phyloP scores from a whole-genome alignment of 2,113 vertebrate species.

The Limanda limanda region DNA sequence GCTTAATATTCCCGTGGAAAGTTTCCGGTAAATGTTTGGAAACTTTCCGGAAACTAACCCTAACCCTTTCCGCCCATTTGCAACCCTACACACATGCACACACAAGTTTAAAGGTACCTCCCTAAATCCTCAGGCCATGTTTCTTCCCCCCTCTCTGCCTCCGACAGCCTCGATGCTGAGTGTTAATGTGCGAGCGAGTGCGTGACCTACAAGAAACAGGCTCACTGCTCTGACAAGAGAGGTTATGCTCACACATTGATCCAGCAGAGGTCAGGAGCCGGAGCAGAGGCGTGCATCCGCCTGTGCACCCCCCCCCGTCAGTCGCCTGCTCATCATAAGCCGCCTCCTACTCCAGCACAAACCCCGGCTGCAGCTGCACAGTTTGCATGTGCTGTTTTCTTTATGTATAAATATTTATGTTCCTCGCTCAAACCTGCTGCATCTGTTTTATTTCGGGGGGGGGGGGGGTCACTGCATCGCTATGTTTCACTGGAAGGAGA shows the following conservation, averaged over 20 bases:
- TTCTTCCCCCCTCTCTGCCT: constrained; percentile 31
- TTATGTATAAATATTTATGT: not conserved
- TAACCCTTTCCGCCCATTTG: no score
- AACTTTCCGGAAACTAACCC: no score
- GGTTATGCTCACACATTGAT: constrained; percentile 54
- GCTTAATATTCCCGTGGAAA: no score
- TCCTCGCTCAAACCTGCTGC: constrained; percentile 36
- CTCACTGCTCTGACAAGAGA: constrained; percentile 54
- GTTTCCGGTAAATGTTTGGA: no score
- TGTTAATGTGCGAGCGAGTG: constrained; percentile 68
- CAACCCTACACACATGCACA: no score
- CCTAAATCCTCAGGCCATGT: constrained; percentile 23
- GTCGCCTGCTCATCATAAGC: constrained; percentile 50
- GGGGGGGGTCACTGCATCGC: constrained; percentile 16
- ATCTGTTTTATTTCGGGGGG: constrained; percentile 46
- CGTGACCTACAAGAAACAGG: constrained; percentile 51
- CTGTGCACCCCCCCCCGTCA: constrained; percentile 34
- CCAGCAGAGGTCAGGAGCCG: constrained; percentile 56
- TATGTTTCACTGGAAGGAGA: not conserved
- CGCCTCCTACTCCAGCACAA: constrained; percentile 49
- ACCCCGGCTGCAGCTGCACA: constrained; percentile 35
- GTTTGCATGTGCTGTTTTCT: not conserved
- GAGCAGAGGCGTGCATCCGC: constrained; percentile 36
- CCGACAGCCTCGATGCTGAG: constrained; percentile 51
- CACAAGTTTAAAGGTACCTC: constrained; percentile 42